Evolutionary conservation across 2,797 vertebrate genomes (phyloP).

Genomic region (Toxotes lorentzi): DNA sequence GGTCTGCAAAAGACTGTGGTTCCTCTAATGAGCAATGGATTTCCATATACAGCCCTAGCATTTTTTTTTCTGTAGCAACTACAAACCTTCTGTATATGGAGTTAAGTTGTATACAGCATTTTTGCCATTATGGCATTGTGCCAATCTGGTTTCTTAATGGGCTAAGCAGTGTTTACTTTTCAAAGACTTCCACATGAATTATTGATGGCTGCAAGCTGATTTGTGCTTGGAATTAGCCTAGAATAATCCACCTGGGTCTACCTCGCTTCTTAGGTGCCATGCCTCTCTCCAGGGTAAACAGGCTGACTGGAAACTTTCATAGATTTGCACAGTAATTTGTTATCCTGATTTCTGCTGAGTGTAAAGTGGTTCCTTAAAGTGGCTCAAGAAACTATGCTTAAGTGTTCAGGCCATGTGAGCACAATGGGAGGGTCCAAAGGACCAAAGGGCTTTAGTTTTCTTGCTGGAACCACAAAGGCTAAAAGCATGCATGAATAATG

Average conservation of each 20-base stretch:
- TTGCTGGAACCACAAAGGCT: background rate
- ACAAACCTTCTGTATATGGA: slow-evolving; percentile 48
- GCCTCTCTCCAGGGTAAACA: slow-evolving; percentile 64
- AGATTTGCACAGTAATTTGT: slow-evolving; percentile 57
- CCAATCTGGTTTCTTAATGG: slow-evolving; percentile 76
- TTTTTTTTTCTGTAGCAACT: slow-evolving; percentile 33
- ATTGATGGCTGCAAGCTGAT: slow-evolving; percentile 78
- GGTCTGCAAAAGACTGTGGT: slow-evolving; percentile 45
- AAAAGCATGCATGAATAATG: slow-evolving; percentile 10
- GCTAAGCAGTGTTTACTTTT: slow-evolving; percentile 81
- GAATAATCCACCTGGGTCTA: slow-evolving; percentile 72
- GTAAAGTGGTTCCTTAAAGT: slow-evolving; percentile 48
- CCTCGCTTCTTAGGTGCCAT: slow-evolving; percentile 53
- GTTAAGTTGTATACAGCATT: slow-evolving; percentile 52
- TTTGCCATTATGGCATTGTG: slow-evolving; percentile 55
- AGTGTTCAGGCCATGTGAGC: slow-evolving; percentile 4
- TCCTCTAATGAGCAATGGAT: slow-evolving; percentile 75
- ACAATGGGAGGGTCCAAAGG: slow-evolving; percentile 3
- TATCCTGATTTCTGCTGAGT: slow-evolving; percentile 60
- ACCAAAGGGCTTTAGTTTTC: slow-evolving; percentile 10
- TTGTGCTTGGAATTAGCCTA: slow-evolving; percentile 74
- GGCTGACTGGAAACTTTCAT: slow-evolving; percentile 58
- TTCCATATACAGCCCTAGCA: slow-evolving; percentile 58
- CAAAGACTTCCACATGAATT: slow-evolving; percentile 81
- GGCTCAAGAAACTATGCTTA: slow-evolving; percentile 26